Base-by-base conservation (phyloP, 92 coral and sea anemone genomes). In the Palythoa caribaeorum region DNA sequence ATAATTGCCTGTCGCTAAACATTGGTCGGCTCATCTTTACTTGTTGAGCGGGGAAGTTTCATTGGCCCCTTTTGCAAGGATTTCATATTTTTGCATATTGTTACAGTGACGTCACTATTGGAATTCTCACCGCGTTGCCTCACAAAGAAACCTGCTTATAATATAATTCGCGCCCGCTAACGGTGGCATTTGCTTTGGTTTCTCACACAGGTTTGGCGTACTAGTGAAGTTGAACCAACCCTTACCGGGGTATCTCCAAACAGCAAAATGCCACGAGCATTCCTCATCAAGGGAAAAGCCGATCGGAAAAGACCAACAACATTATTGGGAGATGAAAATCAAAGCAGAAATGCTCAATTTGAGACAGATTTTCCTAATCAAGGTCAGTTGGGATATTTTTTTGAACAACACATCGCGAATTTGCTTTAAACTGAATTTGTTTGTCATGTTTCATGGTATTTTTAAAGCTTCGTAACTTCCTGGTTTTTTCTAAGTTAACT, bases 231-330 rank as follows among this genome's bases (percentile, higher is more conserved):
- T 68, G 65, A 66, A 81, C 86, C 75, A 6, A 59, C 86, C 86
- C 86, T 81, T 19, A 28, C 75, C 86, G 66, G 86, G 86, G 86
- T 81, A 65, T 81, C 60, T 81, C 86, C 86, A 81, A 75, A 38
- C 87, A 70, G 76, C 90, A 87, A 75, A 71, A 95, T 95, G 98
- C 98, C 98, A 53, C 94, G 93, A 90, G 96, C 98, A 16, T 94
- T 94, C 84, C 70, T 94, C 68, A 92, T 94, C 92, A 94, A 90
- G 57, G 92, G 95, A 60, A 94, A 93, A 92, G 79, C 87, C 35
- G 93, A 84, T 78, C 93, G 70, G 80, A 90, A 77, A 62, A 91
- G 91, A 77, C 50, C 50, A 44, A 50, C 55, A 87, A 62, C 88
- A n/a, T 59, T 57, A 63, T 50, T 74, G 11, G 88, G 76, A 55